Evolutionary conservation across 2,888 invertebrate genomes (phyloP), one percentile per base, ranked within the genome.

Genomic region (Drosophila kuntzei): DNA sequence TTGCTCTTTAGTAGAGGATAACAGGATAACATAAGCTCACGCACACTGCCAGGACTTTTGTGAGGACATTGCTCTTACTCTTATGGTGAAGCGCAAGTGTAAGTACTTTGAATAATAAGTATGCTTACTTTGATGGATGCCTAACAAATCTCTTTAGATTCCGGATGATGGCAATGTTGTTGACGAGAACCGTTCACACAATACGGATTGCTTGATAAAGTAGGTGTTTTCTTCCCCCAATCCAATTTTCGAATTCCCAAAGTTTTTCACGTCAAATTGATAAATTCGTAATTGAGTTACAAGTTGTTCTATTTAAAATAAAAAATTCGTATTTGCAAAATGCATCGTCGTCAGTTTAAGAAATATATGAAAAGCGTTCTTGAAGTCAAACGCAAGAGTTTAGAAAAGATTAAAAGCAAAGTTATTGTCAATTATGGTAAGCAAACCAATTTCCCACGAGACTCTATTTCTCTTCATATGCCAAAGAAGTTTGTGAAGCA

Each of bases 51-150:
- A 79, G 69, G 62, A 58, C 60, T n/a, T 41, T 53, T 39, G 50
- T 47, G 57, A 78, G 74, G 74, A 58, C 76, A 69, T 76, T 79
- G 79, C 65, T 71, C 88, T 51, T 62, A 49, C n/a, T n/a, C n/a
- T n/a, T 63, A 50, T 37, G 46, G 39, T 16, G 32, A 36, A 27
- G 59, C 53, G 49, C 57, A 71, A 87, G 64, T 81, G 76, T 65
- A 44, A 79, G 79, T 68, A 77, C 84, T 88, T 89, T 85, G 83
- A 89, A 85, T 90, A 87, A 87, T 88, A 79, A 71, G 76, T 76
- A 83, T 79, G 83, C 80, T 87, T 88, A 72, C 71, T 85, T 82
- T 90, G 90, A 87, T 82, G 83, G 86, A 87, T 82, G 79, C 68
- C 65, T 62, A 78, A 75, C 76, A 89, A 89, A 80, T 89, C 86